A percentile compares a stretch with the other conserved stretches of the same genome.
phyloP scores from a whole-genome alignment of 2,888 invertebrate species.

The Pterobdella sp. region DNA sequence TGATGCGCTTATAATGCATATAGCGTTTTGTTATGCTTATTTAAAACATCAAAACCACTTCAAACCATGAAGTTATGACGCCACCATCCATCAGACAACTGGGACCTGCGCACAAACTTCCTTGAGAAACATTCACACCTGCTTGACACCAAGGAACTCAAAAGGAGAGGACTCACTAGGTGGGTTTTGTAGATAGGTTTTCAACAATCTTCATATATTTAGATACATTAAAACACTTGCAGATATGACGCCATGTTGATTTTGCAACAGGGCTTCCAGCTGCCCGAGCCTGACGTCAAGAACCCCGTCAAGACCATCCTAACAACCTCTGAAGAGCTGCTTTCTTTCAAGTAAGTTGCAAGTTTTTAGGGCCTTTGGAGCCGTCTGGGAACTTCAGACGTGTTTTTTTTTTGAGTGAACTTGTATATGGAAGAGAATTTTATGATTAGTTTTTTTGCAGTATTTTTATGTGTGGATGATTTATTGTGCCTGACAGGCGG shows the following conservation, averaged over 20 bases:
- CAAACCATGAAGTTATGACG: no score
- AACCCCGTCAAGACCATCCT: constrained; percentile 5
- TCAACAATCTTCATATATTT: background rate
- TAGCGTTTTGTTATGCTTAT: no score
- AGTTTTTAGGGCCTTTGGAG: no score
- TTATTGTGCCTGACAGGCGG: background rate
- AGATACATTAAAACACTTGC: background rate
- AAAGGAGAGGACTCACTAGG: constrained; percentile 47
- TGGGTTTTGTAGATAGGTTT: background rate
- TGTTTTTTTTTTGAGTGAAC: no score
- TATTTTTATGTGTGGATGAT: background rate
- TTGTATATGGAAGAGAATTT: no score
- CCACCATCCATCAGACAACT: constrained; percentile 30
- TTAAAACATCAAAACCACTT: no score
- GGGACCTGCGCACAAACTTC: constrained; percentile 43
- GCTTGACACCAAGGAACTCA: constrained; percentile 45
- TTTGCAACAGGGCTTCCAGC: constrained; percentile 44
- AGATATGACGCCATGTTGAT: constrained; percentile 47
- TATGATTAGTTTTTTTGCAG: no score
- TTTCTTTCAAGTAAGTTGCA: no score
- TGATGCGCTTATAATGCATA: background rate
- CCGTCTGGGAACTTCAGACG: no score
- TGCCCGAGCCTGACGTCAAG: constrained; percentile 42
- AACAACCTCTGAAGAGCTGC: background rate
- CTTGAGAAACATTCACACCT: constrained; percentile 46